Evolutionary conservation across 2,888 invertebrate genomes (phyloP).

Genomic region (Seira sanloemensis): DNA sequence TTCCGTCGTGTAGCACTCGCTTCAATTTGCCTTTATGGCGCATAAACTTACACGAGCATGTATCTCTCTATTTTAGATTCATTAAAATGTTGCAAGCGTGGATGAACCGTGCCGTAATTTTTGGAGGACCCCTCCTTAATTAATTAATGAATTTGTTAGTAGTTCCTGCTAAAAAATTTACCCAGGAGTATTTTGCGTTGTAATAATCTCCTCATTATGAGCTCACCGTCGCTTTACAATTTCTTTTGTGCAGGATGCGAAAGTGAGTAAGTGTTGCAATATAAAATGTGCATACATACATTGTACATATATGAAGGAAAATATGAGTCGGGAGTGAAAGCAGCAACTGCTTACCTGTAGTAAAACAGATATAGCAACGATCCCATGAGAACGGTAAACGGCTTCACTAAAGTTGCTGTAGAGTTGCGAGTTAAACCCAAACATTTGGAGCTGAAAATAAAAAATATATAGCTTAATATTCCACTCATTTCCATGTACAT

Average conservation of each 20-base stretch:
- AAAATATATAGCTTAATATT: neutral
- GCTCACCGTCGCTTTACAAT: too few relatives aligned
- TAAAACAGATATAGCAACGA: constrained; percentile 94
- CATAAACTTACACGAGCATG: too few relatives aligned
- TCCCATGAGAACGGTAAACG: constrained; percentile 93
- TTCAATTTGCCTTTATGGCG: neutral
- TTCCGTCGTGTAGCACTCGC: neutral
- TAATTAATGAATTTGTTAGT: constrained; percentile 1
- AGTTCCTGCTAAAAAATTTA: neutral
- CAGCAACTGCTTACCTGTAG: constrained; percentile 84
- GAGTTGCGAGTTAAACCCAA: constrained; percentile 98
- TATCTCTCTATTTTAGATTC: too few relatives aligned
- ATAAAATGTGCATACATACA: too few relatives aligned
- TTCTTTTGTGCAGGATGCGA: too few relatives aligned
- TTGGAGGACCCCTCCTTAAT: neutral
- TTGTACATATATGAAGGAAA: too few relatives aligned
- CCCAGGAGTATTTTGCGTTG: neutral
- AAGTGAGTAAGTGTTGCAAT: too few relatives aligned
- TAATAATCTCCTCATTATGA: constrained; percentile 16
- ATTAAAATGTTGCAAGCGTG: too few relatives aligned
- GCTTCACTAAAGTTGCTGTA: constrained; percentile 98
- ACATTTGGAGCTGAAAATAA: constrained; percentile 94
- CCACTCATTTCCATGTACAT: too few relatives aligned
- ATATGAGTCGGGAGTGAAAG: neutral
- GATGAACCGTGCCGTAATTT: too few relatives aligned